Base-by-base conservation (phyloP, 2,888 invertebrate genomes). In the Ferdinandea cuprea region DNA sequence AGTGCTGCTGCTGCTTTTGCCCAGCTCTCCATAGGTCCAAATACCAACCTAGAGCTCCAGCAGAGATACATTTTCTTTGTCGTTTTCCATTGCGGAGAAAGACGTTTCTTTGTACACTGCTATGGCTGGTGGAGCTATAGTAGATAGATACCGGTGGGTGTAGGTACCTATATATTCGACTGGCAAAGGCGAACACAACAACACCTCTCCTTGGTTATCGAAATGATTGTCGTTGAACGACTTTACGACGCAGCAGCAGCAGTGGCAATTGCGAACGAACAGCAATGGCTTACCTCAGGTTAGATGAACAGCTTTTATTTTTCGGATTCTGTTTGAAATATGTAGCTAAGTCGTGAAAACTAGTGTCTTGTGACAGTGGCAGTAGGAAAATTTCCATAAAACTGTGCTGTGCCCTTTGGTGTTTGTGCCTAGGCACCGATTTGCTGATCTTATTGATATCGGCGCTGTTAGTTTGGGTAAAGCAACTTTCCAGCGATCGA, bases 321-420 rank as follows among this genome's bases (percentile, higher is more conserved):
- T 37, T 17, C 37, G 11, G 9, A 44, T 65, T 66, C 35, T 63
- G 21, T 50, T 58, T 25, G 56, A 48, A 42, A 21, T 44, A 37
- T 35, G 19, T 13, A 40, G 13, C 37, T 8, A 35, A 52, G 15
- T 35, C n/a, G n/a, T n/a, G n/a, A n/a, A n/a, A 30, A 3, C 28
- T 1, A 42, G 8, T n/a, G n/a, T n/a, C n/a, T n/a, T 21, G 46
- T 44, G 74, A 79, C 79, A 63, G 68, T 80, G 69, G 80, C 74
- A 74, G 15, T 61, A 59, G 63, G 25, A 63, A n/a, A 73, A 80
- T 80, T 74, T 80, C 74, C 80, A 74, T 80, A 80, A 74, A 65
- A 28, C 74, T 56, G 63, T 73, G 61, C 50, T 63, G 61, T 80
- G 74, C 80, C 80, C 80, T 74, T 74, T 74, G 63, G 74, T 74